phyloP scores from a whole-genome alignment of 2,113 vertebrate species.

The Dipodomys merriami region DNA sequence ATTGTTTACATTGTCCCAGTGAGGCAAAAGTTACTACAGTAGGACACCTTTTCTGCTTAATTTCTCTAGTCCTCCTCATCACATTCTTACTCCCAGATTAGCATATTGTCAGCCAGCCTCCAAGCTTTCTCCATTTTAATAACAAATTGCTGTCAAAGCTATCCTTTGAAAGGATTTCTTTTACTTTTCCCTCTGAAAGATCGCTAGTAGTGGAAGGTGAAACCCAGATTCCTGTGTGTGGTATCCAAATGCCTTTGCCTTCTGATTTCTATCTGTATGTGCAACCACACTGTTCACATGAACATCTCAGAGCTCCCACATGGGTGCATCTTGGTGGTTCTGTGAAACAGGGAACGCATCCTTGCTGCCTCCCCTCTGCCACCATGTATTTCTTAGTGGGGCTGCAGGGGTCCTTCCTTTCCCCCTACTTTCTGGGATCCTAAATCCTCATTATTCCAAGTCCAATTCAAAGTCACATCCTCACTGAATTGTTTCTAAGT shows the following conservation, averaged over 20 bases:
- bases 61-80: neutral
- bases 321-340: too few relatives aligned
- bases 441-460: neutral
- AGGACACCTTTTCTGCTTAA: rapidly evolving
- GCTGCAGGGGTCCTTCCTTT: neutral
- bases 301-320: neutral
- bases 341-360: neutral
- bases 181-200: neutral
- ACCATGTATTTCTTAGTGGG: neutral
- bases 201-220: neutral
- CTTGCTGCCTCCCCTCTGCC: neutral
- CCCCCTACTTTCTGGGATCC: neutral
- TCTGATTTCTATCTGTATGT: neutral
- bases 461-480: neutral
- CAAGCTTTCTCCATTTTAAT: neutral
- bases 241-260: neutral
- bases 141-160: neutral
- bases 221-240: neutral
- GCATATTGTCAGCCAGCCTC: neutral
- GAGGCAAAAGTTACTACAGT: too few relatives aligned
- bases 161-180: neutral
- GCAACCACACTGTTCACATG: too few relatives aligned
- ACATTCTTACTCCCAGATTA: neutral
- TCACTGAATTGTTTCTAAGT: conserved; percentile 2
- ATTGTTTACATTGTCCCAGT: too few relatives aligned